These are phyloP conservation scores for Leiothrix lutea DNA, from an alignment of 2,113 vertebrate genomes.

Conservation along the genomic window DNA sequence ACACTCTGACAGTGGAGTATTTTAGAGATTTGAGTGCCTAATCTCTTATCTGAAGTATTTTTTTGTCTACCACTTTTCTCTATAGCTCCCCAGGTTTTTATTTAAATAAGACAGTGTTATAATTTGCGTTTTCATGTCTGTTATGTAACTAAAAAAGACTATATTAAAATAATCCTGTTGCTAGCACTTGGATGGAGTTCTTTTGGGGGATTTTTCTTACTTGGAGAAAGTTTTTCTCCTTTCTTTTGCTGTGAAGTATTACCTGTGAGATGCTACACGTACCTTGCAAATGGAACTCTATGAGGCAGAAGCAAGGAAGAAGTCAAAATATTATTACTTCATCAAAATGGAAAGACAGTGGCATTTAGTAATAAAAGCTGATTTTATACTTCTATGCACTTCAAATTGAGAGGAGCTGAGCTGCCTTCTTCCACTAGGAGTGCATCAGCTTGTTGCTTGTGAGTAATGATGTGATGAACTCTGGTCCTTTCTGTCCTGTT, in stretches of 20 bases:
- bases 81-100: neutral
- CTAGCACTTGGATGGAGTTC: neutral
- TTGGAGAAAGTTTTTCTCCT: neutral
- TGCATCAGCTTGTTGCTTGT: neutral
- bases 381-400: neutral
- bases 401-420: neutral
- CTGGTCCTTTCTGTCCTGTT: neutral
- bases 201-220: neutral
- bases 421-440: neutral
- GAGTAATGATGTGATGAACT: neutral
- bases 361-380: neutral
- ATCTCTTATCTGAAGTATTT: neutral
- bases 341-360: neutral
- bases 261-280: neutral
- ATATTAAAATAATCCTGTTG: neutral
- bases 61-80: neutral
- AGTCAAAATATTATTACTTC: neutral
- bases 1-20: neutral
- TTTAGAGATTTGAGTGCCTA: neutral
- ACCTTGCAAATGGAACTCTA: accelerated
- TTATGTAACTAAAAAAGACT: neutral
- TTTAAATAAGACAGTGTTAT: neutral
- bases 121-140: neutral
- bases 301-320: neutral
- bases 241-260: neutral